Percentiles rank a stretch among this genome's conserved stretches.
Evolutionary conservation across 23 tunicate species (phyloP).

Genomic region (Styela plicata): DNA sequence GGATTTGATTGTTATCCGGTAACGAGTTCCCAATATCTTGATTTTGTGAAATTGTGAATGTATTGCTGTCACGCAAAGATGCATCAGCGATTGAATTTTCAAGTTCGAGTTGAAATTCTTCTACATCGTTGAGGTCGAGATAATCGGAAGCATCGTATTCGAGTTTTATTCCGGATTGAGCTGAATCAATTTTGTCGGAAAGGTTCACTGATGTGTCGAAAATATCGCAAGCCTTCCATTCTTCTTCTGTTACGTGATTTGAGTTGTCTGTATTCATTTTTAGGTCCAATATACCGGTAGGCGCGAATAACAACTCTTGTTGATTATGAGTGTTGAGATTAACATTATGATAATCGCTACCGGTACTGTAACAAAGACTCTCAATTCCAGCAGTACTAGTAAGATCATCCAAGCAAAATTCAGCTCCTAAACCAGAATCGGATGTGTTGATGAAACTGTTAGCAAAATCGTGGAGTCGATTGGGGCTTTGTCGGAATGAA

Average conservation of each 20-base stretch:
- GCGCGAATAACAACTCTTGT: slow-evolving; percentile 3
- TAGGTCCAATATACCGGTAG: slow-evolving; percentile 14
- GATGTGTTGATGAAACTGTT: slow-evolving; percentile 8
- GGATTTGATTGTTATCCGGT: neutral
- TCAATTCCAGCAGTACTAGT: neutral
- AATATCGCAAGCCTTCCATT: slow-evolving; percentile 25
- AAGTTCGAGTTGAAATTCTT: slow-evolving; percentile 9
- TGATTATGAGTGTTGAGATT: neutral
- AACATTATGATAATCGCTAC: slow-evolving; percentile 2
- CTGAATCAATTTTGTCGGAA: neutral
- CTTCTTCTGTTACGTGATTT: neutral
- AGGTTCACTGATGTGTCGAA: neutral
- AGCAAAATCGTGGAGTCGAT: neutral
- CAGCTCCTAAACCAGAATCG: neutral
- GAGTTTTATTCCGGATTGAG: neutral
- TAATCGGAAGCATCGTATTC: slow-evolving; percentile 20
- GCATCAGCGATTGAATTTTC: slow-evolving; percentile 27
- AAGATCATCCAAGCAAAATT: neutral
- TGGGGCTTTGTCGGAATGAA: slow-evolving; percentile 21
- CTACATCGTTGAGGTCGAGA: slow-evolving; percentile 29
- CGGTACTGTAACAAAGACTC: neutral
- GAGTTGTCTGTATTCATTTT: neutral
- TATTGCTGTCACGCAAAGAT: slow-evolving; percentile 2
- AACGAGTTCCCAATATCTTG: neutral
- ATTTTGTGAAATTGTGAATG: neutral